Evolutionary conservation across 2,113 vertebrate species (phyloP).

Genomic region (Columbina picui): DNA sequence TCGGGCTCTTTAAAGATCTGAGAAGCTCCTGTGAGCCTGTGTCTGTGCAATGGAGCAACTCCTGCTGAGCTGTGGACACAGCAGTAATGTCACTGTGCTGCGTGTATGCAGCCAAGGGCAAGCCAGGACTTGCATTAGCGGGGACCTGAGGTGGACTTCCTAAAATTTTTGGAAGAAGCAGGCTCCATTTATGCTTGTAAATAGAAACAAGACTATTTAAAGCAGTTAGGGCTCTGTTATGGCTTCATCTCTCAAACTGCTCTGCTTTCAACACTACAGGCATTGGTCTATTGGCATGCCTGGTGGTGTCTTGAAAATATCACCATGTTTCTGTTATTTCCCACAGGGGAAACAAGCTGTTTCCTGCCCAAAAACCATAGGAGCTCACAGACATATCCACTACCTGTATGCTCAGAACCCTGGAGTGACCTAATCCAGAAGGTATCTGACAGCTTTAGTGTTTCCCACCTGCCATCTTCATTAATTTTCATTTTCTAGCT

Average conservation of each 20-base stretch:
- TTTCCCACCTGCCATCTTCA: background rate
- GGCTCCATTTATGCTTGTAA: background rate
- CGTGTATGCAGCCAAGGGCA: fast-evolving
- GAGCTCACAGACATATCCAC: background rate
- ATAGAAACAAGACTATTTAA: background rate
- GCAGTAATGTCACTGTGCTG: fast-evolving
- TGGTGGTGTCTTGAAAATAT: background rate
- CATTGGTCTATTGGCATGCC: background rate
- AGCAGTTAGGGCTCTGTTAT: background rate
- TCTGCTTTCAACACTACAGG: background rate
- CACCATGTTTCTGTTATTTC: background rate
- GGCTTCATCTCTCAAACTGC: background rate
- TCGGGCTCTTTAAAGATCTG: background rate
- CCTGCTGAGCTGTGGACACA: background rate
- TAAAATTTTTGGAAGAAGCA: background rate
- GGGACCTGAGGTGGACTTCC: background rate
- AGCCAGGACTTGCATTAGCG: background rate
- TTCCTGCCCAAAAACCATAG: background rate
- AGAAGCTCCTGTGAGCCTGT: fast-evolving
- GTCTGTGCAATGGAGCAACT: background rate
- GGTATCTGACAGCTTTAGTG: background rate
- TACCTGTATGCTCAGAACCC: background rate
- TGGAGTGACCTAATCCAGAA: background rate
- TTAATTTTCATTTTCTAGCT: background rate
- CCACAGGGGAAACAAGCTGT: background rate